A percentile compares a stretch with the other conserved stretches of the same genome.
Conservation (phyloP, 2,113 vertebrate genomes). For the Zosterops borbonicus region DNA sequence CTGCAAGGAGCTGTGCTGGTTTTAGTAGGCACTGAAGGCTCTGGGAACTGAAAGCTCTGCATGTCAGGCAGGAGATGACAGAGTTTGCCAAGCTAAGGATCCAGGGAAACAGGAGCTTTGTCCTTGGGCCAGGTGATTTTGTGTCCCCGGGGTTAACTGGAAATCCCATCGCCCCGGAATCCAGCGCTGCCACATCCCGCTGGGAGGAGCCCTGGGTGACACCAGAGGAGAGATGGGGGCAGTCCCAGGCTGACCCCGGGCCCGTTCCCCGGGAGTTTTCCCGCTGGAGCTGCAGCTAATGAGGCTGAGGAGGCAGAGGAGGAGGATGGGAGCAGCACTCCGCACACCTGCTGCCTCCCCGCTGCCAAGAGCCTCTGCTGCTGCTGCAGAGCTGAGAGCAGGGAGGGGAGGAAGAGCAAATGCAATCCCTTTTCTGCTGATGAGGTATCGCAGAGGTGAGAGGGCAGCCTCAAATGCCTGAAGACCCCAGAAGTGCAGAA, state of each 20-base stretch:
- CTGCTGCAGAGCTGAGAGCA: not conserved
- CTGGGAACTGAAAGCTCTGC: not conserved
- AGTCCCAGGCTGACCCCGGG: not conserved
- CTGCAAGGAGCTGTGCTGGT: not conserved
- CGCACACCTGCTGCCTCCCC: not conserved
- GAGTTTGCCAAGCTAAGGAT: not conserved
- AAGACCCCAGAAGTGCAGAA: not conserved
- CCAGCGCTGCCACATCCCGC: not conserved
- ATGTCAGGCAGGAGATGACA: not conserved
- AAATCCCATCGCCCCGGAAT: not conserved
- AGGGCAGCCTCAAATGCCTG: not conserved
- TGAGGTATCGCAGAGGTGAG: not conserved
- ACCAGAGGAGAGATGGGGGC: not conserved
- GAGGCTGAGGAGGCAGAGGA: not conserved
- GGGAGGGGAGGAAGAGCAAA: not conserved
- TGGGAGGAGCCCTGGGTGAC: not conserved
- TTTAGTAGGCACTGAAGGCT: not conserved
- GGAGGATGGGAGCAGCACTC: not conserved
- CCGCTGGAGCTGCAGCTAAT: not conserved
- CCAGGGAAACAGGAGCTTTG: not conserved
- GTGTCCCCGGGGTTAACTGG: not conserved
- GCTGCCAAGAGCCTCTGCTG: constrained; percentile 13
- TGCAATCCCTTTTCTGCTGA: not conserved
- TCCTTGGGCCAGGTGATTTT: not conserved
- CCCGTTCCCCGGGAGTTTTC: not conserved